Evolutionary conservation across 2,888 invertebrate species (phyloP), one percentile per base, ranked within the genome.

Genomic region (Tortricodes alternella): DNA sequence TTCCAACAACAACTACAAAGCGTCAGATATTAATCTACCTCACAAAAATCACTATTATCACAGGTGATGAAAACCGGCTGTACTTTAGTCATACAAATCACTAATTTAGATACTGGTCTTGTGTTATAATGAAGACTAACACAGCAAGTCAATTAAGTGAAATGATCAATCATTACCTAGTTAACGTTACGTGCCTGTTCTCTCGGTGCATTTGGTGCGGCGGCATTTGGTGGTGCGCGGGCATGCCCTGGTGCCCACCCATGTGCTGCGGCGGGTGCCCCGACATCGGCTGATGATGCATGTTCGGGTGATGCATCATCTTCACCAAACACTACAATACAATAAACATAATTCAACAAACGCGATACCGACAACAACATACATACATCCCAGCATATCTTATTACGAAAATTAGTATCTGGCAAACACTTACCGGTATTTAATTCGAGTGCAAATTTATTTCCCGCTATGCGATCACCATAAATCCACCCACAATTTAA

Each of bases 191-290:
- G 86, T 89, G 89, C 89, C 90, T 90, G 87, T 89, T 89, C 89
- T 94, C 94, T 80, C 94, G 85, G 74, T 93, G 93, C 84, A 94
- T 91, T 73, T 93, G 93, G 82, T 93, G 93, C 72, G 93, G 93
- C 77, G 93, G 92, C 81, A 93, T 91, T 75, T 93, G 92, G 82
- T 94, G 94, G 83, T 94, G 94, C 23, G 71, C 73, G 61, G 89
- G 81, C 80, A 89, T 82, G 29, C 79, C 83, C 68, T 89, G 89
- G 74, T 88, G 89, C 55, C 81, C 85, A 57, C 80, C 79, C 75
- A 89, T 74, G 77, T 90, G 90, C 73, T 89, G 91, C 63, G 87
- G 83, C 71, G 90, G 91, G 73, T 89, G 91, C 67, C 89, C 91
- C 64, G 89, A 85, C 83, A 90, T 89, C 73, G 86, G 79, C 82